Evolutionary conservation across 2,797 vertebrate species (phyloP), one percentile per base, ranked within the genome.

Genomic region (Eremophila alpestris): DNA sequence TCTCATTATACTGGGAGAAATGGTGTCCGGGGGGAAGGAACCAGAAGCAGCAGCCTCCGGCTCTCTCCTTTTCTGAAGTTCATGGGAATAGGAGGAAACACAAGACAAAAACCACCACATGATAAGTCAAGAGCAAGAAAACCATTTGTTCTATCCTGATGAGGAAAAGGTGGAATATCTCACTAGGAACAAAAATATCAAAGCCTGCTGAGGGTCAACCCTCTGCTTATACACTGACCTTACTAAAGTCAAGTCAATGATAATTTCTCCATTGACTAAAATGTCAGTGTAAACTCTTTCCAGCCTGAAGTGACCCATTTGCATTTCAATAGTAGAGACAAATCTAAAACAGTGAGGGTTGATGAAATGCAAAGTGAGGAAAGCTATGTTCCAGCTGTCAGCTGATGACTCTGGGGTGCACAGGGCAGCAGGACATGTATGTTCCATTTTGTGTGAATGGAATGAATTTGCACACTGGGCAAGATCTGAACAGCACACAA

Each of bases 381-480:
- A 40, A 70, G 19, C 15, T 54, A 1, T 38, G 22, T 16, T 75
- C n/a, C 59, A 43, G 17, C 22, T 70, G 13, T 38, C 58, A 78
- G 52, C 49, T 78, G 73, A 32, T 0, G 1, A 7, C 77, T 34
- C 15, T 0, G 0, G 32, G 14, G 32, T 1, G 16, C 60, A 10
- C 1, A 0, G 22, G 40, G 52, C 60, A 32, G 7, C 9, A 54
- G 51, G 27, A 74, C 16, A 19, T 14, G 13, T 3, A 41, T 36
- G 23, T 6, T 46, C 58, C 38, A 38, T 38, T 38, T 38, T 10
- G 38, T 9, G 38, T 38, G 38, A 38, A 38, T 38, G 36, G 36
- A 38, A 38, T 38, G 36, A 10, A 38, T 38, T 10, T 38, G 38
- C 38, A 48, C 2, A 40, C 48, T 43, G 27, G 9, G 48, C 38